Conservation (phyloP, 2,113 vertebrate genomes). For the Reinhardtius hippoglossoides region DNA sequence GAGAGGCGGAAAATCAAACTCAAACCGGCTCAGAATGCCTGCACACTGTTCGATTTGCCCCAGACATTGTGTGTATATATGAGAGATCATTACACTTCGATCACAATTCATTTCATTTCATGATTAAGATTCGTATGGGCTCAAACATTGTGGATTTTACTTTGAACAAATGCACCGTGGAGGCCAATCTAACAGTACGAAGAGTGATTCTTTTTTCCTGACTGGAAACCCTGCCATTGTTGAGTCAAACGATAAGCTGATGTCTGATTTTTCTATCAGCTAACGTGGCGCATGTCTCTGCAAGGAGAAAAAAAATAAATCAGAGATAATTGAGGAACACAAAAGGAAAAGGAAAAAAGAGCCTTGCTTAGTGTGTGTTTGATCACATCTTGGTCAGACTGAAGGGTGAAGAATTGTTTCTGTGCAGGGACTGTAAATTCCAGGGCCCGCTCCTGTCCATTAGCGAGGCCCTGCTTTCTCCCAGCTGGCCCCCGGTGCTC, state of each 20-base stretch:
- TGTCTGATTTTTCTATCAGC: neutral
- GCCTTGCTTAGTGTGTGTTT: slow-evolving; percentile 28
- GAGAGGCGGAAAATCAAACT: neutral
- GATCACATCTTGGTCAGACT: slow-evolving; percentile 12
- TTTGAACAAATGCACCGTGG: neutral
- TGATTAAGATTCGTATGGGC: slow-evolving; percentile 23
- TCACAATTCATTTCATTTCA: neutral
- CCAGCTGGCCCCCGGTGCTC: slow-evolving; percentile 40
- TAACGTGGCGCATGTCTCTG: neutral
- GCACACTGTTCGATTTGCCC: neutral
- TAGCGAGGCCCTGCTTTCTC: slow-evolving; percentile 48
- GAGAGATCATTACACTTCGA: neutral
- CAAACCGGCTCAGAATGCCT: neutral
- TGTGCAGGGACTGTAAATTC: slow-evolving; percentile 36
- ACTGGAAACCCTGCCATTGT: neutral
- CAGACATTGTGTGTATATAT: neutral
- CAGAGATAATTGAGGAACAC: neutral
- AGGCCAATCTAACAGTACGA: slow-evolving; percentile 20
- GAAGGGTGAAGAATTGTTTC: slow-evolving; percentile 37
- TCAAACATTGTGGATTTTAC: slow-evolving; percentile 19
- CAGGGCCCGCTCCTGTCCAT: slow-evolving; percentile 56
- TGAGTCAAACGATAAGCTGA: neutral
- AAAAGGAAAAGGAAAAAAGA: neutral
- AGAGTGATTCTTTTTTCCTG: neutral
- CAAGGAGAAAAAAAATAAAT: neutral